Evolutionary conservation across 92 coral and sea anemone species (phyloP), one percentile per base, ranked within the genome.

Genomic region (Isaurus tuberculatus): DNA sequence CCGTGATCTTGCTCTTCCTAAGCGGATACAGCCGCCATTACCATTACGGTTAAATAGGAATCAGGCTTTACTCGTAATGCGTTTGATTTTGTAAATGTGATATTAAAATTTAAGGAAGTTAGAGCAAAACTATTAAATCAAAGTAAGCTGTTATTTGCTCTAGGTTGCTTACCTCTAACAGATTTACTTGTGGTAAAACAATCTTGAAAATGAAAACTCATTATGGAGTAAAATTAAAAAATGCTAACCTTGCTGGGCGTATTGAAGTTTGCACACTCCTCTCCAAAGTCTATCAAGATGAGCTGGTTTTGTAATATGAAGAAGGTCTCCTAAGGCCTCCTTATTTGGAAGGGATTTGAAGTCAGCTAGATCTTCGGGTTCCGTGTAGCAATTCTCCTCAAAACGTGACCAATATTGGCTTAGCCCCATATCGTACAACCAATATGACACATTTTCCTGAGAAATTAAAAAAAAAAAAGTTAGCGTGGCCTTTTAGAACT

Each of bases 391-490:
- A 32, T 77, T 77, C 22, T 23, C 33, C 29, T 77, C 82, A 32
- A 77, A 77, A 2, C 55, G 40, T 8, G 82, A 61, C 82, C 82
- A 77, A 31, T 77, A 77, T 34, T 77, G 70, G 25, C 67, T 77
- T 30, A 77, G 49, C 1, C 82, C 82, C 69, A 77, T 36, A 43
- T 77, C 82, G 26, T 77, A 77, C 70, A 77, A 31, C 82, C 82
- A 77, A 16, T 77, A 58, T 5, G 82, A 77, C 3, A 77, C 82
- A 34, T 77, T 77, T 57, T 77, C 82, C 82, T 77, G 15, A 20
- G 2, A 61, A 28, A n/a, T 57, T 57, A 2, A 57, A 19, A 46
- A 9, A 46, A 11, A 46, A 46, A 46, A 46, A 11, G 13, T 5
- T 46, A 11, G 16, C 2, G 15, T 46, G 11, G 11, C 16, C 16